Conservation (phyloP, 2,797 vertebrate genomes). For the Hippocampus kuda region DNA sequence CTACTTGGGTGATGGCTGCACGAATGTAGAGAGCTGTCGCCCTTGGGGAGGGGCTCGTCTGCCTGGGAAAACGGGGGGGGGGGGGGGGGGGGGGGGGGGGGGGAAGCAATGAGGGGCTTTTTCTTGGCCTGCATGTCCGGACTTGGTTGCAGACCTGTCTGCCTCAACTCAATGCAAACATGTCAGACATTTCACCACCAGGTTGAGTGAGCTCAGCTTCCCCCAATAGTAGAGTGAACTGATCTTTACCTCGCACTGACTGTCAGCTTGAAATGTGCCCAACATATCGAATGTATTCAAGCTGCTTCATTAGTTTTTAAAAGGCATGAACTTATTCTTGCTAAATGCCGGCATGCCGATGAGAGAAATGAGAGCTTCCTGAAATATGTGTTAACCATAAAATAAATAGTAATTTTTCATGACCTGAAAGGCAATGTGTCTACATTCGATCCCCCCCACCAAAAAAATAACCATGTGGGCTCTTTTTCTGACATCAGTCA, state of each 20-base stretch:
- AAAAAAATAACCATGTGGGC: conserved; percentile 47
- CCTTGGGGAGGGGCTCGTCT: conserved; percentile 38
- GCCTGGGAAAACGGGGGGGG: conserved; percentile 47
- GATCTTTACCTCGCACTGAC: conserved; percentile 23
- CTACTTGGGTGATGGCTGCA: conserved; percentile 4
- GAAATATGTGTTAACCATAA: conserved; percentile 24
- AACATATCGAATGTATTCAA: conserved; percentile 29
- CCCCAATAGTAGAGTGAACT: conserved; percentile 33
- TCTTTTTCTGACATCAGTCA: conserved; percentile 41
- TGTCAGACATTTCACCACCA: conserved; percentile 66
- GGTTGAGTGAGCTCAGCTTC: conserved; percentile 35
- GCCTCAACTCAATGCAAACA: conserved; percentile 60
- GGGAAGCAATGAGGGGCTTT: conserved; percentile 56
- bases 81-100: conserved; percentile 46
- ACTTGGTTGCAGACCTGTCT: conserved; percentile 63
- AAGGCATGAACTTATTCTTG: conserved; percentile 27
- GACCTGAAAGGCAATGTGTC: conserved; percentile 36
- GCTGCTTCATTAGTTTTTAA: conserved; percentile 39
- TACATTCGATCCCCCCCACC: conserved; percentile 30
- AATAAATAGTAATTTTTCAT: conserved; percentile 28
- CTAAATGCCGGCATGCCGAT: conserved; percentile 31
- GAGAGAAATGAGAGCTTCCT: conserved; percentile 32
- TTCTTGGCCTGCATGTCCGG: conserved; percentile 66
- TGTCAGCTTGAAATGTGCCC: conserved; percentile 28
- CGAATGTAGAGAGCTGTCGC: conserved; percentile 18